Conservation (phyloP, 2,113 vertebrate genomes). For the Corythoichthys intestinalis region DNA sequence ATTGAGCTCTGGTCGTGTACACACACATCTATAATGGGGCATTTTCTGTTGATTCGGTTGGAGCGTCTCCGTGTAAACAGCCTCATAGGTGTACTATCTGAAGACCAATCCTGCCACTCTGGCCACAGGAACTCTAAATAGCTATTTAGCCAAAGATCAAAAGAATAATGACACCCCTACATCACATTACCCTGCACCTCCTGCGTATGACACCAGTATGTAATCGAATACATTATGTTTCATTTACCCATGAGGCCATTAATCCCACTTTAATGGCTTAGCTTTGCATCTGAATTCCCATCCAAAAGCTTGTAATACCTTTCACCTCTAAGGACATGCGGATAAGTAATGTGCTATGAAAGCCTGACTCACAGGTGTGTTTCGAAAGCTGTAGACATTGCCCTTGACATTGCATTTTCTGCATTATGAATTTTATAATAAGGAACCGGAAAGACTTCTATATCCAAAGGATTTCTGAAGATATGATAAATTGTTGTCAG, state of each 20-base stretch:
- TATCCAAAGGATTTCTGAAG: constrained; percentile 30
- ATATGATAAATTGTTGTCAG: constrained; percentile 49
- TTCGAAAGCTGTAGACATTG: constrained; percentile 18
- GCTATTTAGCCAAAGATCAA: constrained; percentile 36
- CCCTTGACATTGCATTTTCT: constrained; percentile 37
- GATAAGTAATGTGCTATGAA: constrained; percentile 24
- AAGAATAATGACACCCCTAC: constrained; percentile 46
- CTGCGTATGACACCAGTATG: constrained; percentile 44
- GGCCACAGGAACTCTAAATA: too few species aligned
- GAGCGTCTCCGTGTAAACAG: too few species aligned
- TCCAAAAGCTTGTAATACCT: constrained; percentile 34
- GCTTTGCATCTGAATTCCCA: constrained; percentile 44
- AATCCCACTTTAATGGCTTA: constrained; percentile 54
- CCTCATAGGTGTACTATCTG: too few species aligned
- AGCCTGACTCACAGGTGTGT: constrained; percentile 23
- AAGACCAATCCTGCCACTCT: too few species aligned
- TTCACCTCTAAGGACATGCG: constrained; percentile 26
- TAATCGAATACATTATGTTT: constrained; percentile 51
- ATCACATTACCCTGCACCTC: constrained; percentile 36
- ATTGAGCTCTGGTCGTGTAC: too few species aligned
- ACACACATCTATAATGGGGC: too few species aligned
- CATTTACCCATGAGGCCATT: constrained; percentile 48
- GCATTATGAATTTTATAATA: constrained; percentile 35
- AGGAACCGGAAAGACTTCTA: constrained; percentile 13
- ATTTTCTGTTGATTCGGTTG: too few species aligned